These are phyloP conservation scores for Ctenoplectra terminalis DNA, from an alignment of 1,140 invertebrate genomes.

Conservation along the genomic window DNA sequence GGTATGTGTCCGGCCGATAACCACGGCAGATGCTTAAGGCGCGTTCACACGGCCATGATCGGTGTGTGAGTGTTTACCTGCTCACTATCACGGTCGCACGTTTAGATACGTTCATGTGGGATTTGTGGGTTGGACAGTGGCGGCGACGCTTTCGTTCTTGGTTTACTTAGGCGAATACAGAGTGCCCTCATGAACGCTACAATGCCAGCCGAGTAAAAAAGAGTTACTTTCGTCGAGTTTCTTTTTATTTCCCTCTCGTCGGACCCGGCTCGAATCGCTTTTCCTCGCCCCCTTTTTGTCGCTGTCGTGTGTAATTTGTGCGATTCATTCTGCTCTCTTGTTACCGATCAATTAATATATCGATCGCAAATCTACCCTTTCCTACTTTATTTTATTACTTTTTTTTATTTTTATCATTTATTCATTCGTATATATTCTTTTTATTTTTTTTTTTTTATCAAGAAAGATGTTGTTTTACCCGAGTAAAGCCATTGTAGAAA, in stretches of 20 bases:
- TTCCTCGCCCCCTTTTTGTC: slow-evolving; percentile 1
- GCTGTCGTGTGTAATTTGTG: not conserved
- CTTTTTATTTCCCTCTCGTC: not conserved
- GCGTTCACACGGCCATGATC: slow-evolving; percentile 42
- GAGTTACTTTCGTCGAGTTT: slow-evolving; percentile 31
- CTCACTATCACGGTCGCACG: slow-evolving; percentile 13
- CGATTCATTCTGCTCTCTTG: not conserved
- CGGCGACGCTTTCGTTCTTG: slow-evolving; percentile 54
- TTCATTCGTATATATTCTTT: not conserved
- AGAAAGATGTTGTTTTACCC: no score
- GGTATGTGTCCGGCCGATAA: slow-evolving; percentile 36
- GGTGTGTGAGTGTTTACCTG: slow-evolving; percentile 50
- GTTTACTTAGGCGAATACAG: slow-evolving; percentile 49
- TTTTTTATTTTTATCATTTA: not conserved
- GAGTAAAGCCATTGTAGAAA: not conserved
- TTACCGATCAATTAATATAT: slow-evolving; percentile 17
- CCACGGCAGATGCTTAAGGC: slow-evolving; percentile 55
- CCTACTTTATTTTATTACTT: no score
- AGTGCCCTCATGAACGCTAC: slow-evolving; percentile 32
- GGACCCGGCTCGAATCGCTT: slow-evolving; percentile 11
- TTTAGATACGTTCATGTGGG: slow-evolving; percentile 10
- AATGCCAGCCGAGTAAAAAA: slow-evolving; percentile 24
- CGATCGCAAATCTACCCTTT: not conserved
- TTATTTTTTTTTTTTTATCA: not conserved
- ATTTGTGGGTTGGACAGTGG: slow-evolving; percentile 52